Evolutionary conservation across 2,888 invertebrate genomes (phyloP).

Genomic region (Trachelus troglodyta): DNA sequence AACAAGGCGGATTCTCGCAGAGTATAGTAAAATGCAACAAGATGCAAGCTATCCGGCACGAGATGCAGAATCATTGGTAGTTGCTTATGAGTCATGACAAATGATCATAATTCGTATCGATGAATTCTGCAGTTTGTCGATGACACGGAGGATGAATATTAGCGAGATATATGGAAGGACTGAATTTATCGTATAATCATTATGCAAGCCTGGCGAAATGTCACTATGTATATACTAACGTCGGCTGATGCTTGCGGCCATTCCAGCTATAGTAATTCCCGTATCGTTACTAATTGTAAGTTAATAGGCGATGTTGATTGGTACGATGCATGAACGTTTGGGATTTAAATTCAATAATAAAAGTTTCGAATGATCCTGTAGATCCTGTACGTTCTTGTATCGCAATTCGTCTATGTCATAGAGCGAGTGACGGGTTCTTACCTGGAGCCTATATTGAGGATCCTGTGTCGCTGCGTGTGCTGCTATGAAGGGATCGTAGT

Average conservation of each 20-base stretch:
- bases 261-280: slow-evolving; percentile 54
- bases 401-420: too few relatives aligned
- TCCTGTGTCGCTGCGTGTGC: slow-evolving; percentile 83
- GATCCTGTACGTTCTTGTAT: too few relatives aligned
- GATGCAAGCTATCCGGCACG: slow-evolving; percentile 26
- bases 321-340: too few relatives aligned
- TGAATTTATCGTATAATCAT: slow-evolving; percentile 28
- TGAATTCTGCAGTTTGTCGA: too few relatives aligned
- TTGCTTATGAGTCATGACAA: background rate
- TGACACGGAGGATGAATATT: slow-evolving; percentile 16
- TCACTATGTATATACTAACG: slow-evolving; percentile 46
- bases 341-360: too few relatives aligned
- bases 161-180: slow-evolving; percentile 25
- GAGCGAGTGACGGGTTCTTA: slow-evolving; percentile 65
- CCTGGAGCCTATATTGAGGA: slow-evolving; percentile 92
- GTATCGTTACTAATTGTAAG: too few relatives aligned
- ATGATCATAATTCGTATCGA: too few relatives aligned
- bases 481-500: slow-evolving; percentile 96
- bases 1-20: too few relatives aligned
- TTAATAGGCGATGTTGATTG: too few relatives aligned
- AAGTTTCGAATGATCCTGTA: accelerated
- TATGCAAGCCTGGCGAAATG: slow-evolving; percentile 43
- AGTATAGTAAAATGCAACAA: slow-evolving; percentile 33
- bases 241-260: slow-evolving; percentile 65
- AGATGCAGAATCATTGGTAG: background rate